Evolutionary conservation across 2,113 vertebrate species (phyloP).

Genomic region (Petromus typicus): DNA sequence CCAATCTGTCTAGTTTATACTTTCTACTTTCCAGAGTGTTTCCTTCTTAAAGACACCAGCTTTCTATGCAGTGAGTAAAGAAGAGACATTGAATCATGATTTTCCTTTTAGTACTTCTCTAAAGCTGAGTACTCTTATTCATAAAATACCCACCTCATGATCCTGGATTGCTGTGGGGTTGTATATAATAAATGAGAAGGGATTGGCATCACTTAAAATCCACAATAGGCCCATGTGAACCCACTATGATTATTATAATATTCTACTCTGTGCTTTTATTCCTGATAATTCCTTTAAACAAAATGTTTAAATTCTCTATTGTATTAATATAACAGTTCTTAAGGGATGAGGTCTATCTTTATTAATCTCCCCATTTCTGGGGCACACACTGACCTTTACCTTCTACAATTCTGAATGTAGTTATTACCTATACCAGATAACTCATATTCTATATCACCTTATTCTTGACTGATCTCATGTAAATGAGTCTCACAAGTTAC

Average conservation of each 20-base stretch:
- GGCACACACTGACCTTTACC: not conserved
- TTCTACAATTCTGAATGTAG: not conserved
- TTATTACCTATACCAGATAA: not conserved
- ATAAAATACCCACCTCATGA: not conserved
- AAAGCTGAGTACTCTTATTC: not conserved
- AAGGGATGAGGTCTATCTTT: not conserved
- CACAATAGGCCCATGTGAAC: fast-evolving
- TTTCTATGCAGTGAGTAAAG: not conserved
- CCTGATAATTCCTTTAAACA: not conserved
- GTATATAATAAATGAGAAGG: not conserved
- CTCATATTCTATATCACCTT: not conserved
- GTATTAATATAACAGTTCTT: not conserved
- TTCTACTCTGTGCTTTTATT: not conserved
- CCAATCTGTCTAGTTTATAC: not conserved
- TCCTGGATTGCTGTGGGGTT: not conserved
- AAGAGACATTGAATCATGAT: not conserved
- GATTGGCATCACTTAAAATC: not conserved
- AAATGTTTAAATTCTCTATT: not conserved
- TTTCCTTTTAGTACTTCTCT: not conserved
- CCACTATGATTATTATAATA: not conserved
- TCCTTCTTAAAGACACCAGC: not conserved
- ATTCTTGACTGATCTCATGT: not conserved
- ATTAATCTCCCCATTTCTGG: not conserved
- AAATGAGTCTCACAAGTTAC: not conserved
- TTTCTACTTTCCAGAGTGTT: not conserved